Evolutionary conservation across 2,888 invertebrate genomes (phyloP), one percentile per base, ranked within the genome.

Genomic region (Suillia variegata): DNA sequence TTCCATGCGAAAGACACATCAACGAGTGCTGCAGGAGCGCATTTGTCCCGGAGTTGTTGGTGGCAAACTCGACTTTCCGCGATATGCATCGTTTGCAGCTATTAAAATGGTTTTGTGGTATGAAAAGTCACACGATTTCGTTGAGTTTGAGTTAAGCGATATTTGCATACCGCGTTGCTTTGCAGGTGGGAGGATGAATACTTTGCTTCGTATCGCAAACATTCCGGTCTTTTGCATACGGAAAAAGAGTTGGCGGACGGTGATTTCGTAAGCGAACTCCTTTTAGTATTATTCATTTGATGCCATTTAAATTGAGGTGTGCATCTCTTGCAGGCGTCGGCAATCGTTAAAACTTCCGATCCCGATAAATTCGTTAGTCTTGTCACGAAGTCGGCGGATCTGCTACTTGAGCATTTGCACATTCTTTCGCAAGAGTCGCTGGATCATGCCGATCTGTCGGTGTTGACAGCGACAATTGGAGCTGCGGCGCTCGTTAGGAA

Each of bases 401-500:
- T 89, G 65, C 79, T 93, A 12, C 48, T 82, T 87, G 92, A 91
- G 72, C 93, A 93, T 76, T 85, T 93, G 0, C 92, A 93, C 76
- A 85, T 88, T 34, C 76, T 93, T 8, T 91, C 90, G 0, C 93
- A 93, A 82, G 93, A 93, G 78, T 92, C 93, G 0, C 78, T 93
- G 15, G 93, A 93, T 82, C 93, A 93, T 73, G 93, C 93, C 0
- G 93, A 93, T 78, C 82, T 93, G 15, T 88, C 92, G 0, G 92
- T 92, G 13, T 77, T 93, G 4, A 92, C 91, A 1, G 91, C 91
- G 0, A 91, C 93, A 0, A 86, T 93, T 6, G 93, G 93, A 1
- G 93, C 93, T 0, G 88, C 92, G 0, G 90, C 92, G 0, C 80
- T 93, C 33, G 81, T 93, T 31, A 89, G 90, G 77, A 93, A 93